Conservation (phyloP, 2,113 vertebrate species). For the Chionodraco myersi region DNA sequence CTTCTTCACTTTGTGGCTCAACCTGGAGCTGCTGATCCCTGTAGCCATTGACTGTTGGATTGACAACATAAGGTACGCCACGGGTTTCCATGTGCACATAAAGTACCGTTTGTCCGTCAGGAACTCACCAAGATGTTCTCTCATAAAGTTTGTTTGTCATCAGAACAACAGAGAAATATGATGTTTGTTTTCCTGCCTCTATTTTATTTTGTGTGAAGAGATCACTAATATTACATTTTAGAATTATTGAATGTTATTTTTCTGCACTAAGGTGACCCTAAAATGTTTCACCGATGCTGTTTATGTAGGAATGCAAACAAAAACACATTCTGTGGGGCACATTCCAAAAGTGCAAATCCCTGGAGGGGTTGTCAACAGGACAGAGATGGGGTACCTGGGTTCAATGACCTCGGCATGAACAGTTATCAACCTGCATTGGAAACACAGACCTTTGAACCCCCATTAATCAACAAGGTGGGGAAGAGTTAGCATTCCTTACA, state of each 20-base stretch:
- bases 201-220: neutral
- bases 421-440: slow-evolving; percentile 2
- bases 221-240: neutral
- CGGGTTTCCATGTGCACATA: neutral
- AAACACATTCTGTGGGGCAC: neutral
- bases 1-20: slow-evolving; percentile 97
- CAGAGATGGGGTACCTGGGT: neutral
- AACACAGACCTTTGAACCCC: slow-evolving; percentile 31
- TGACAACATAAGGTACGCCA: slow-evolving; percentile 94
- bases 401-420: neutral
- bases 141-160: neutral
- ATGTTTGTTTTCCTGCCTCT: neutral
- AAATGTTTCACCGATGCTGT: neutral
- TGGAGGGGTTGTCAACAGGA: neutral
- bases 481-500: neutral
- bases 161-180: neutral
- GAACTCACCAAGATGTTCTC: neutral
- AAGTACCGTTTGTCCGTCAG: neutral
- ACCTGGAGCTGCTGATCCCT: slow-evolving; percentile 94
- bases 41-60: slow-evolving; percentile 98
- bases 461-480: neutral
- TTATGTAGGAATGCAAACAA: neutral
- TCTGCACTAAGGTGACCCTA: neutral
- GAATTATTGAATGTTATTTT: neutral
- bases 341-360: slow-evolving; percentile 9